Percentiles rank a stretch among this genome's conserved stretches.
Conservation (phyloP, 2,797 vertebrate species). For the Coreius guichenoti region DNA sequence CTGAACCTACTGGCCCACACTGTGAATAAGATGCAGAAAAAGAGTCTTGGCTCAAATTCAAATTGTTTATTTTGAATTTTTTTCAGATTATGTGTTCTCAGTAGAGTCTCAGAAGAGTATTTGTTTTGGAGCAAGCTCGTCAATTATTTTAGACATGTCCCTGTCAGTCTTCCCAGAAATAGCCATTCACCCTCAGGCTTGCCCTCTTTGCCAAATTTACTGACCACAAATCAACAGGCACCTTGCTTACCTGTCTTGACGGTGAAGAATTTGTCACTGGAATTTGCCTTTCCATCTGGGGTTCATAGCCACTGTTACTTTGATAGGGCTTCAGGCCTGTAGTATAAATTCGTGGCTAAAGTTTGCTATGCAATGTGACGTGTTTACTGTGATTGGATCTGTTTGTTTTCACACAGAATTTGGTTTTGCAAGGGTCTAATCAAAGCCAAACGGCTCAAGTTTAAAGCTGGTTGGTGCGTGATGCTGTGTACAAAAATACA, state of each 20-base stretch:
- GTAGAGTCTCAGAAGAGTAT: conserved; percentile 43
- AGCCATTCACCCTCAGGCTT: conserved; percentile 25
- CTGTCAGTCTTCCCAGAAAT: conserved; percentile 26
- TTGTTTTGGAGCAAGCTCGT: conserved; percentile 34
- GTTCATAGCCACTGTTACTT: not conserved
- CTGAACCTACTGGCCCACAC: conserved; percentile 57
- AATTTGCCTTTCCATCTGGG: conserved; percentile 18
- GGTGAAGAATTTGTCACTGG: conserved; percentile 13
- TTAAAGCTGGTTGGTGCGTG: conserved; percentile 4
- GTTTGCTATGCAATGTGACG: conserved; percentile 1
- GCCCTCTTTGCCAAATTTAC: conserved; percentile 32
- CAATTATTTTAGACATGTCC: conserved; percentile 48
- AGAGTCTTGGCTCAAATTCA: conserved; percentile 45
- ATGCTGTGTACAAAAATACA: not conserved
- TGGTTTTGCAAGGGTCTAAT: not conserved
- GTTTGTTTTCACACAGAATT: conserved; percentile 12
- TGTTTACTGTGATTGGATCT: conserved; percentile 32
- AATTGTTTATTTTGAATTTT: conserved; percentile 56
- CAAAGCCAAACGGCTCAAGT: not conserved
- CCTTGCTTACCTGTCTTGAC: conserved; percentile 15
- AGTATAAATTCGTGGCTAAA: conserved; percentile 18
- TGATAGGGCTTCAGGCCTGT: conserved; percentile 8
- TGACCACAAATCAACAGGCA: conserved; percentile 29
- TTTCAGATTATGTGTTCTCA: conserved; percentile 40
- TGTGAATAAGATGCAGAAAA: conserved; percentile 46